Evolutionary conservation across 2,797 vertebrate species (phyloP).

Genomic region (Cryptoprocta ferox): DNA sequence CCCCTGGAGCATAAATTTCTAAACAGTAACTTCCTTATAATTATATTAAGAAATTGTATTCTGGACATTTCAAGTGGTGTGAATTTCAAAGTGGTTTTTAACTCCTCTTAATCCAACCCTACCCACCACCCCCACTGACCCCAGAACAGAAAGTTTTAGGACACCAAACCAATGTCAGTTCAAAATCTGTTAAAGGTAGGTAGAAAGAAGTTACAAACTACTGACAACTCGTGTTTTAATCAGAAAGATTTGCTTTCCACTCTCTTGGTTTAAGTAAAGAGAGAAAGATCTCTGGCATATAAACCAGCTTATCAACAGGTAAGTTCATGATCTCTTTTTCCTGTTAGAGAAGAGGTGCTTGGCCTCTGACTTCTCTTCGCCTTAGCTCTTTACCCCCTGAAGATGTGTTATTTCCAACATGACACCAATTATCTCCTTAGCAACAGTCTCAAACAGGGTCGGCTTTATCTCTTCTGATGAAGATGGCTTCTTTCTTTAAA

Average conservation of each 20-base stretch:
- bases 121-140: not conserved
- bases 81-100: not conserved
- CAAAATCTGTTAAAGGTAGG: not conserved
- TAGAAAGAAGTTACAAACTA: not conserved
- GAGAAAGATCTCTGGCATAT: not conserved
- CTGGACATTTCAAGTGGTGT: not conserved
- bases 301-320: not conserved
- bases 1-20: not conserved
- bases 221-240: not conserved
- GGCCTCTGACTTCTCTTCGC: not conserved
- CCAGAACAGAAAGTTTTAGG: not conserved
- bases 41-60: not conserved
- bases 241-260: not conserved
- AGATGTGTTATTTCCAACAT: conserved; percentile 11
- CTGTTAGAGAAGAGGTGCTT: not conserved
- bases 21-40: not conserved
- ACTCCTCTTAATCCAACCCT: not conserved
- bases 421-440: conserved; percentile 29
- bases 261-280: conserved; percentile 21
- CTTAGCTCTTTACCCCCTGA: not conserved
- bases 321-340: not conserved
- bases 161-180: not conserved
- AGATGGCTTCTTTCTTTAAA: conserved; percentile 31
- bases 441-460: conserved; percentile 15
- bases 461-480: not conserved